Percentiles rank a stretch among this genome's conserved stretches.
phyloP scores from a whole-genome alignment of 1,140 invertebrate species.

The Megalopta genalis region DNA sequence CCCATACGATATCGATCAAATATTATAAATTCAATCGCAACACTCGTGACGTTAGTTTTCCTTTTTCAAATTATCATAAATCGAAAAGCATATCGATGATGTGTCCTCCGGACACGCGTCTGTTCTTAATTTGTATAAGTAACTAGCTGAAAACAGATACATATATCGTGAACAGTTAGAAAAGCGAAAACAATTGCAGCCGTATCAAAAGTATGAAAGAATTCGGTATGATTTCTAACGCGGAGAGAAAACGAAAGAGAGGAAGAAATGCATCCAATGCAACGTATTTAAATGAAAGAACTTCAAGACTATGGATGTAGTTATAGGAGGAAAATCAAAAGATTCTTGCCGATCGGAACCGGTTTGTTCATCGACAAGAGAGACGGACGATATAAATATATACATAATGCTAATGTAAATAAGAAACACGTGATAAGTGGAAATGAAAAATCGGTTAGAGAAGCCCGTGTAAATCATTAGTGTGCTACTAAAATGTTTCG shows the following conservation, averaged over 20 bases:
- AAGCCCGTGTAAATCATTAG: slow-evolving; percentile 41
- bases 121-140: neutral
- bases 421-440: slow-evolving; percentile 23
- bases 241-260: neutral
- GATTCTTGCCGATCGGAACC: neutral
- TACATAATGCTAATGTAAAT: slow-evolving; percentile 45
- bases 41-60: no score
- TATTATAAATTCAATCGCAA: neutral
- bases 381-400: slow-evolving; percentile 31
- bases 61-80: neutral
- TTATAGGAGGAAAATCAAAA: slow-evolving; percentile 34
- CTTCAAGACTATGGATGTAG: neutral
- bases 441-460: slow-evolving; percentile 10
- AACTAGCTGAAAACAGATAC: neutral
- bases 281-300: neutral
- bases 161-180: neutral
- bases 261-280: neutral
- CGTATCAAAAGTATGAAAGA: neutral
- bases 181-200: neutral
- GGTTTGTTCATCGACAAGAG: neutral
- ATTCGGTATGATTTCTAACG: slow-evolving; percentile 3
- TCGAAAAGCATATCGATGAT: neutral
- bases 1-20: no score
- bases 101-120: neutral
- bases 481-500: slow-evolving; percentile 28